These are phyloP conservation scores for Yoshiicerus persimilis DNA, from an alignment of 1,140 invertebrate genomes.

Conservation along the genomic window DNA sequence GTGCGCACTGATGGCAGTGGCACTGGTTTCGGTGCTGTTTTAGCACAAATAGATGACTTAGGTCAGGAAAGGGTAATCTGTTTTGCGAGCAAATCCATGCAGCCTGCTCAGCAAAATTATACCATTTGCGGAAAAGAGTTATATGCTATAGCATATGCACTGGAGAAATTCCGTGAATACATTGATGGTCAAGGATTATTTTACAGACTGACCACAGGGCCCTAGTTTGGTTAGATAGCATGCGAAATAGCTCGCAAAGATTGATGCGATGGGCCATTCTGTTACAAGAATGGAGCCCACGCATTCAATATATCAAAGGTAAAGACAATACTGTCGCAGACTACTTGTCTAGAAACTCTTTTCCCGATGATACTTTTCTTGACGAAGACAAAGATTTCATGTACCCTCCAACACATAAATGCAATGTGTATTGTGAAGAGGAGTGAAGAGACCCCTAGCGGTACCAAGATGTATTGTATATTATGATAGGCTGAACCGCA, in stretches of 20 bases:
- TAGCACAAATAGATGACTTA: conserved; percentile 53
- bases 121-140: conserved; percentile 57
- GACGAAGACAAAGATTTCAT: not conserved
- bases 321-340: conserved; percentile 32
- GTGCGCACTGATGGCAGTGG: conserved; percentile 57
- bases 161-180: conserved; percentile 54
- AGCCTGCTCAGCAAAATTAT: conserved; percentile 55
- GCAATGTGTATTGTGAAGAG: no score
- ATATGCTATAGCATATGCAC: conserved; percentile 54
- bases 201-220: no score
- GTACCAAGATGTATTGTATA: no score
- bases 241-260: not conserved
- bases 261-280: conserved; percentile 31
- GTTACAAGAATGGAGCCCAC: conserved; percentile 15
- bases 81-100: conserved; percentile 46
- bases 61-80: conserved; percentile 48
- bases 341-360: not conserved
- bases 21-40: conserved; percentile 53
- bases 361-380: not conserved
- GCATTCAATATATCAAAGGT: conserved; percentile 29
- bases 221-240: conserved; percentile 1
- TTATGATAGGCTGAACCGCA: no score
- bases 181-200: conserved; percentile 1
- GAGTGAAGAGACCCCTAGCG: no score
- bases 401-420: not conserved